Conservation (phyloP, 2,888 invertebrate genomes). For the Hyles lineata region DNA sequence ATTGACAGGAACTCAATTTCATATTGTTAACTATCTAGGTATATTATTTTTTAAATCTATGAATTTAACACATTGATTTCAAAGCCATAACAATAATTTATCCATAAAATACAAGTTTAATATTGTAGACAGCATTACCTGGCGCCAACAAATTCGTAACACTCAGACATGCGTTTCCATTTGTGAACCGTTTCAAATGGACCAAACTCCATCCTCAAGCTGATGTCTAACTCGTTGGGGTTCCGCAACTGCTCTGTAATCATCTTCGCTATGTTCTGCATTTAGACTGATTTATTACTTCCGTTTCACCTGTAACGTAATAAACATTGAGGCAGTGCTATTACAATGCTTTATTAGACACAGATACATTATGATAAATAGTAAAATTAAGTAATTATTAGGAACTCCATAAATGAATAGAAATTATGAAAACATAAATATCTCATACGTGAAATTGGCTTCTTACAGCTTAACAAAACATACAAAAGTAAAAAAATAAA, state of each 20-base stretch:
- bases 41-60: too few species aligned
- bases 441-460: too few species aligned
- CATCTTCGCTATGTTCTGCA: slow-evolving; percentile 72
- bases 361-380: neutral
- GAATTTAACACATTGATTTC: too few species aligned
- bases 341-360: too few species aligned
- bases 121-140: slow-evolving; percentile 82
- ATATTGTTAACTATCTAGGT: too few species aligned
- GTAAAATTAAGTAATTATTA: too few species aligned
- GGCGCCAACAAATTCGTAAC: slow-evolving; percentile 98
- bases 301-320: slow-evolving; percentile 15
- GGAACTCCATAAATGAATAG: too few species aligned
- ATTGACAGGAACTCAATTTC: too few species aligned
- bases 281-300: slow-evolving; percentile 34
- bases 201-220: slow-evolving; percentile 94
- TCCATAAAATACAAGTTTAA: neutral
- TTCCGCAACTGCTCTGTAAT: slow-evolving; percentile 78
- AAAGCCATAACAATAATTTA: too few species aligned
- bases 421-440: too few species aligned
- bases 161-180: slow-evolving; percentile 97
- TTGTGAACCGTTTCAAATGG: slow-evolving; percentile 96
- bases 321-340: neutral
- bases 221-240: slow-evolving; percentile 86
- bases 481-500: neutral
- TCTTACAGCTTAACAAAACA: neutral